A percentile compares a stretch with the other conserved stretches of the same genome.
Evolutionary conservation across 1,140 invertebrate genomes (phyloP).

Genomic region (Caenorhabditis elegans): DNA sequence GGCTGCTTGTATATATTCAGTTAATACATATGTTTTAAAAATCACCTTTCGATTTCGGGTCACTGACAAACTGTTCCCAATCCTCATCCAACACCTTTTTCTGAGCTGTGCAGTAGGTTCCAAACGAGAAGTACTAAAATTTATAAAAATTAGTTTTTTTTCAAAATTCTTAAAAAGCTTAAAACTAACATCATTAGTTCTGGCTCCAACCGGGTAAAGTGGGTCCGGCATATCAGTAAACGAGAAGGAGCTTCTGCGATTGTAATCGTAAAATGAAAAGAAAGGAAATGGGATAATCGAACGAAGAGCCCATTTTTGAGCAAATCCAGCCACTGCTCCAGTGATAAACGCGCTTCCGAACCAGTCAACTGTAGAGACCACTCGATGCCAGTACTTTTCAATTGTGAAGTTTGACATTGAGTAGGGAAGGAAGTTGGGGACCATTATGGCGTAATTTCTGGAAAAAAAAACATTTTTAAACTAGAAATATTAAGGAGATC

Average conservation of each 20-base stretch:
- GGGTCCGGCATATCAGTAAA: constrained; percentile 14
- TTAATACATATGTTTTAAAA: too few species aligned
- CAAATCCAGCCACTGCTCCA: background rate
- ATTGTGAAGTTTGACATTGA: constrained; percentile 19
- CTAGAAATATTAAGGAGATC: too few species aligned
- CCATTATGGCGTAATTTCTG: constrained; percentile 15
- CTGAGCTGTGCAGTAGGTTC: background rate
- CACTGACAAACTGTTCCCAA: background rate
- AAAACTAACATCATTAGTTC: background rate
- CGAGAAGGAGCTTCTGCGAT: background rate
- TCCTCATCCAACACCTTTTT: background rate
- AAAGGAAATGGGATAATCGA: background rate
- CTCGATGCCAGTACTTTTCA: background rate
- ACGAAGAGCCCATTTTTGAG: constrained; percentile 7
- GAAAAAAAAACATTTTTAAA: too few species aligned
- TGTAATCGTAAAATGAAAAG: constrained; percentile 12
- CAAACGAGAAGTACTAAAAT: constrained; percentile 19
- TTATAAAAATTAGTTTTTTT: background rate
- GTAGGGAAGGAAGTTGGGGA: background rate
- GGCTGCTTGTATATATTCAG: too few species aligned
- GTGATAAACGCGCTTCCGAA: background rate
- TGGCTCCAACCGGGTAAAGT: background rate
- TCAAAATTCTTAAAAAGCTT: too few species aligned
- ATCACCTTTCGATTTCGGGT: background rate
- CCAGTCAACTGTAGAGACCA: constrained; percentile 8